These are phyloP conservation scores for Lasaia peninsularis DNA, from an alignment of 1,140 invertebrate species.

Conservation along the genomic window DNA sequence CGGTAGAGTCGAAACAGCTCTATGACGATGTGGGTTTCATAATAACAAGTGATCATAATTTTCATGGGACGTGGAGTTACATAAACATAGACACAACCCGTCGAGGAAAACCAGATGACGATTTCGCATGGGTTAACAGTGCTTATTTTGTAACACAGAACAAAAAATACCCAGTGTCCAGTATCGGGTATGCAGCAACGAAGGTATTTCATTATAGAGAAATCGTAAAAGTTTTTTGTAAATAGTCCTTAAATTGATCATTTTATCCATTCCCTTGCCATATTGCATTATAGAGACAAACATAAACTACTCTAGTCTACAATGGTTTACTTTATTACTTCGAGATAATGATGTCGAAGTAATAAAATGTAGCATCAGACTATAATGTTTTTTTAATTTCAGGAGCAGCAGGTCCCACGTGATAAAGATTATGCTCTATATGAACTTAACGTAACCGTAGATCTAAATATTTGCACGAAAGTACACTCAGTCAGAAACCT, in stretches of 20 bases:
- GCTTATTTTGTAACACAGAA: neutral
- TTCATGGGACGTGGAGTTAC: neutral
- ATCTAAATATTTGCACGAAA: neutral
- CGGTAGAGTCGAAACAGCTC: neutral
- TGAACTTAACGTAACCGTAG: neutral
- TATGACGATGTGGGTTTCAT: slow-evolving; percentile 4
- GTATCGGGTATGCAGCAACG: neutral
- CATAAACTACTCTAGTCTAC: too few relatives aligned
- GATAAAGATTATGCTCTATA: neutral
- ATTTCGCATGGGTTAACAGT: neutral
- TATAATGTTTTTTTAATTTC: neutral
- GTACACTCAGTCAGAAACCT: neutral
- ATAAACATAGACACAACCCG: neutral
- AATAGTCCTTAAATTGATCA: too few relatives aligned
- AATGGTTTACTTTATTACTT: too few relatives aligned
- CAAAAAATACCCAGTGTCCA: neutral
- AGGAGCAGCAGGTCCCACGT: neutral
- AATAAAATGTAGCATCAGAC: too few relatives aligned
- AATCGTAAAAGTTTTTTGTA: too few relatives aligned
- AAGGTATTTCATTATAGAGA: too few relatives aligned
- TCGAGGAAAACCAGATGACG: neutral
- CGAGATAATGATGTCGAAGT: too few relatives aligned
- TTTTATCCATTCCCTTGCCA: too few relatives aligned
- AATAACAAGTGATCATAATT: neutral
- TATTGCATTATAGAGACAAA: too few relatives aligned